Evolutionary conservation across 2,797 vertebrate species (phyloP).

Genomic region (Sciaenops ocellatus): DNA sequence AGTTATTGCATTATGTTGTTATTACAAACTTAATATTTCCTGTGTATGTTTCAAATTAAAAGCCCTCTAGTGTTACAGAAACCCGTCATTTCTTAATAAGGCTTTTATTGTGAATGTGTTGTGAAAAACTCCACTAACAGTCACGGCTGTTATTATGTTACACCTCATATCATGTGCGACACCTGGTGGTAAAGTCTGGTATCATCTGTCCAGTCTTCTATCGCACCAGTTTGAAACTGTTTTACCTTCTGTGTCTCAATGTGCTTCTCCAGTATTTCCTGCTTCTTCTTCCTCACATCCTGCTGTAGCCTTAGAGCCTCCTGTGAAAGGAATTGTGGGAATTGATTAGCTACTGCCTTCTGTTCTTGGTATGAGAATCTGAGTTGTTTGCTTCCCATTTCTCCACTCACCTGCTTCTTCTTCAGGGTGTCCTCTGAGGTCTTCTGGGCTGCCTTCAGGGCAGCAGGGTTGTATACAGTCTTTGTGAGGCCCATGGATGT

Average conservation of each 20-base stretch:
- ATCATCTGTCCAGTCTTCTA: too few species aligned
- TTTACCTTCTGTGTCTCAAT: slow-evolving; percentile 98
- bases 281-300: slow-evolving; percentile 97
- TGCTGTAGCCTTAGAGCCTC: slow-evolving; percentile 95
- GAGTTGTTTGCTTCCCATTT: background rate
- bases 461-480: slow-evolving; percentile 97
- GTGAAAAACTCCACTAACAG: too few species aligned
- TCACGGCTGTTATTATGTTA: too few species aligned
- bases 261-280: slow-evolving; percentile 98
- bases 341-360: background rate
- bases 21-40: too few species aligned
- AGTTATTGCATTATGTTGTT: too few species aligned
- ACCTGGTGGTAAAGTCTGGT: too few species aligned
- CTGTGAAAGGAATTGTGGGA: slow-evolving; percentile 75
- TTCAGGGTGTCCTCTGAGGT: slow-evolving; percentile 92
- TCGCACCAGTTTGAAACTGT: background rate
- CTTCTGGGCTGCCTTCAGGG: slow-evolving; percentile 94
- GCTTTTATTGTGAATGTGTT: too few species aligned
- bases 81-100: too few species aligned
- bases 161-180: too few species aligned
- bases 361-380: background rate
- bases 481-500: slow-evolving; percentile 97
- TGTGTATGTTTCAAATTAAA: too few species aligned
- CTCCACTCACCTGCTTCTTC: slow-evolving; percentile 91
- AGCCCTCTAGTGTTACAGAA: too few species aligned